Evolutionary conservation across 2,797 vertebrate species (phyloP), one percentile per base, ranked within the genome.

Genomic region (Ptychadena robeensis): DNA sequence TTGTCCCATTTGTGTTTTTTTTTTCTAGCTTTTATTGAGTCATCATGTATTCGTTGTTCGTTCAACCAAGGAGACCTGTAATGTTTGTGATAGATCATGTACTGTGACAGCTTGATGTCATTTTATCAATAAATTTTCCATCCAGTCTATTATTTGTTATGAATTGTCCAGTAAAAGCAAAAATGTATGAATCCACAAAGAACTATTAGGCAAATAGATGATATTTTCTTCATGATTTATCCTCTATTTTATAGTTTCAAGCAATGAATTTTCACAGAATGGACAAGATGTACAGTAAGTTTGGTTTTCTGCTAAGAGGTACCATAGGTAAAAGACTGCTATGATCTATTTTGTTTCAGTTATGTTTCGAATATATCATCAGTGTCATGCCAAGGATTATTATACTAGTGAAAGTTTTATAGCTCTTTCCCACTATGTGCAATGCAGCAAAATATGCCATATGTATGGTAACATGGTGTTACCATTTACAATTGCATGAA

Each of bases 131-230:
- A 84, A 25, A 74, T 80, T 84, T 68, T 75, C 70, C 73, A 37
- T 82, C 70, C 74, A 69, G 76, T 74, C 82, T 84, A 74, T 84
- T 79, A 80, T 75, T 84, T 80, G 70, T 82, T 82, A 78, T 80
- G 65, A 80, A 74, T 74, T 80, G 77, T 80, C 71, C 77, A 74
- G 81, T 76, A 82, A 82, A 77, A 76, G 64, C 70, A 79, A 61
- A 34, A 59, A 73, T 63, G 76, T 79, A 73, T 78, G 68, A 83
- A 83, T 71, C 68, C 76, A 61, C 76, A 79, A 61, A 80, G 76
- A 84, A 80, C 48, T 69, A 80, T 80, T 80, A 84, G 35, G 77
- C 70, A 84, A 84, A 79, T 69, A 74, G 48, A 69, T 57, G 9
- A 74, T 79, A 74, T 80, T 80, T 74, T 15, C 61, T 38, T 35